Evolutionary conservation across 30 jellyfish, hydroid and myxozoan species (phyloP).

Genomic region (Hydra vulgaris): DNA sequence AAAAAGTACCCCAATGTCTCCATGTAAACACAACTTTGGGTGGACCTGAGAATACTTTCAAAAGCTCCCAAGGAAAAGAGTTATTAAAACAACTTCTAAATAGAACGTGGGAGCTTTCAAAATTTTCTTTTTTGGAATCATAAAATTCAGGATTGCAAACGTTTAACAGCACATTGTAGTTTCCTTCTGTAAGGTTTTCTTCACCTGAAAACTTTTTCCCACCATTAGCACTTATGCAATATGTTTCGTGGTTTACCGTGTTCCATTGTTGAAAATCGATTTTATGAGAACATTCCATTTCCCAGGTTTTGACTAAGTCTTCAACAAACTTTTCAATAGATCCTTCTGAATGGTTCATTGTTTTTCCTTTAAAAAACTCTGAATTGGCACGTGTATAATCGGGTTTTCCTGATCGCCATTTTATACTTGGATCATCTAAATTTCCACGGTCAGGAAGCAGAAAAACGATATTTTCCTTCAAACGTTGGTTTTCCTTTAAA

Average conservation of each 20-base stretch:
- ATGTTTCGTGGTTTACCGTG: slow-evolving; percentile 29
- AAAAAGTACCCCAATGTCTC: slow-evolving; percentile 56
- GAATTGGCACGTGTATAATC: slow-evolving; percentile 32
- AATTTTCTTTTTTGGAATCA: slow-evolving; percentile 21
- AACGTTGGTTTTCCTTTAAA: too few species aligned
- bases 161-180: slow-evolving; percentile 32
- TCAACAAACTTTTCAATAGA: slow-evolving; percentile 36
- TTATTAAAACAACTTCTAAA: slow-evolving; percentile 26
- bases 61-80: slow-evolving; percentile 53
- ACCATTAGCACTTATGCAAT: slow-evolving; percentile 26
- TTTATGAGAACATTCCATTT: slow-evolving; percentile 37
- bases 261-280: slow-evolving; percentile 35
- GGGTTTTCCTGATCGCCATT: slow-evolving; percentile 46
- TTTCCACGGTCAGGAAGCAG: slow-evolving; percentile 42
- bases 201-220: slow-evolving; percentile 15
- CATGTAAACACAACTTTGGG: slow-evolving; percentile 40
- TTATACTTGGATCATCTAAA: slow-evolving; percentile 28
- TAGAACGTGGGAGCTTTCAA: slow-evolving; percentile 32
- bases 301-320: slow-evolving; percentile 53
- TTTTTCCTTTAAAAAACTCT: slow-evolving; percentile 32
- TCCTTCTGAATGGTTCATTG: slow-evolving; percentile 33
- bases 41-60: slow-evolving; percentile 43
- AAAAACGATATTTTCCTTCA: too few species aligned
- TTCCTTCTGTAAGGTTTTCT: slow-evolving; percentile 22
- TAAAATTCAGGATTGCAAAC: slow-evolving; percentile 24